A percentile compares a stretch with the other conserved stretches of the same genome.
Conservation (phyloP, 2,797 vertebrate species). For the Liasis olivaceus region DNA sequence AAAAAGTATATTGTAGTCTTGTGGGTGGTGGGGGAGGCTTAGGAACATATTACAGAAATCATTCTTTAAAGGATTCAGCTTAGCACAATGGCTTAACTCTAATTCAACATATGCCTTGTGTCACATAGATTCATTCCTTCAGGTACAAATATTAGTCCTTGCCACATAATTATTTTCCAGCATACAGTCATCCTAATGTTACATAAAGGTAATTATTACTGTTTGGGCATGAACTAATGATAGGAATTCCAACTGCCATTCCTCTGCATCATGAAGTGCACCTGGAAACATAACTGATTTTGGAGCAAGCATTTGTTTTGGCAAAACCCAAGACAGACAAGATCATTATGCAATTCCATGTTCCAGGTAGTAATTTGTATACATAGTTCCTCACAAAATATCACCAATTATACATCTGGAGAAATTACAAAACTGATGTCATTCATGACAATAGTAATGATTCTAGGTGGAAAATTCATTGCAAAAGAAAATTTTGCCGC, state of each 20-base stretch:
- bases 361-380: conserved; percentile 54
- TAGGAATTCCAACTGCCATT: conserved; percentile 42
- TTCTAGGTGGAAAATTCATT: conserved; percentile 4
- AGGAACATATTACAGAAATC: not conserved
- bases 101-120: not conserved
- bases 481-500: not conserved
- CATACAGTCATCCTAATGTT: not conserved
- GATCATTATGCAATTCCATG: conserved; percentile 36
- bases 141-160: conserved; percentile 6
- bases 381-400: conserved; percentile 46
- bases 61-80: not conserved
- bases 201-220: conserved; percentile 13
- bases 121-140: not conserved
- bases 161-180: not conserved
- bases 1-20: not conserved
- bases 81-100: not conserved
- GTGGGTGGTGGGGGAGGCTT: not conserved
- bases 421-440: conserved; percentile 7
- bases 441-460: not conserved
- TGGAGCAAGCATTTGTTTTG: conserved; percentile 62
- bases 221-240: conserved; percentile 12
- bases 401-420: conserved; percentile 55
- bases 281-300: conserved; percentile 51
- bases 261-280: conserved; percentile 28
- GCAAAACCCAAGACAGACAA: conserved; percentile 32